Evolutionary conservation across 2,113 vertebrate species (phyloP).

Genomic region (Burhinus bistriatus): DNA sequence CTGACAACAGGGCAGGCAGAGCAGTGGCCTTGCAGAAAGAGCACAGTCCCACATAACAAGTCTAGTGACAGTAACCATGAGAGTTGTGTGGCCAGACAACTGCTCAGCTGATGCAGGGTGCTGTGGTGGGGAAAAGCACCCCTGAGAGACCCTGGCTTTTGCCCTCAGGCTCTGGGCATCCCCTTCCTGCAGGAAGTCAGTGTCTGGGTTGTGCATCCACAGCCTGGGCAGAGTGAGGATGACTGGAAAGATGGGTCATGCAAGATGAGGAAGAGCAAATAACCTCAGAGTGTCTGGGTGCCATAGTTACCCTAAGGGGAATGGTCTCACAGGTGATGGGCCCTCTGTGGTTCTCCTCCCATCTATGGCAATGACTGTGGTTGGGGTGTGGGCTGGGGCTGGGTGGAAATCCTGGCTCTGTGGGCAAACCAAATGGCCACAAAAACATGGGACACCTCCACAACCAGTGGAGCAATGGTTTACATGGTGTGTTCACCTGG

Average conservation of each 20-base stretch:
- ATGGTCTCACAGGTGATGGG: neutral
- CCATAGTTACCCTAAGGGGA: no score
- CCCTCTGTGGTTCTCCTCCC: neutral
- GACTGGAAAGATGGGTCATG: neutral
- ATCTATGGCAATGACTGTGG: neutral
- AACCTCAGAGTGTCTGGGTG: neutral
- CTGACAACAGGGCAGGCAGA: no score
- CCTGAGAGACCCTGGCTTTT: no score
- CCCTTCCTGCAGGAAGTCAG: neutral
- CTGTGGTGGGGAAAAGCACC: no score
- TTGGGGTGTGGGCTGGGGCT: no score
- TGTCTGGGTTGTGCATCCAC: neutral
- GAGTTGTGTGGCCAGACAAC: no score
- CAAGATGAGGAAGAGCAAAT: neutral
- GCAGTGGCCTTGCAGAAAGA: no score
- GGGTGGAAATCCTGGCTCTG: neutral
- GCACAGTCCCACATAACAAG: no score
- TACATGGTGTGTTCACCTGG: neutral
- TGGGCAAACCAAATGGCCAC: neutral
- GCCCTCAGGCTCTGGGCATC: neutral
- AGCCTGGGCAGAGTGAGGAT: neutral
- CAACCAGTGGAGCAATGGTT: neutral
- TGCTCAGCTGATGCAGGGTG: no score
- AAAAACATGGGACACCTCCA: fast-evolving
- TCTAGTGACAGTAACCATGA: no score